Evolutionary conservation across 2,888 invertebrate species (phyloP).

Genomic region (Leucoptera coffeella): DNA sequence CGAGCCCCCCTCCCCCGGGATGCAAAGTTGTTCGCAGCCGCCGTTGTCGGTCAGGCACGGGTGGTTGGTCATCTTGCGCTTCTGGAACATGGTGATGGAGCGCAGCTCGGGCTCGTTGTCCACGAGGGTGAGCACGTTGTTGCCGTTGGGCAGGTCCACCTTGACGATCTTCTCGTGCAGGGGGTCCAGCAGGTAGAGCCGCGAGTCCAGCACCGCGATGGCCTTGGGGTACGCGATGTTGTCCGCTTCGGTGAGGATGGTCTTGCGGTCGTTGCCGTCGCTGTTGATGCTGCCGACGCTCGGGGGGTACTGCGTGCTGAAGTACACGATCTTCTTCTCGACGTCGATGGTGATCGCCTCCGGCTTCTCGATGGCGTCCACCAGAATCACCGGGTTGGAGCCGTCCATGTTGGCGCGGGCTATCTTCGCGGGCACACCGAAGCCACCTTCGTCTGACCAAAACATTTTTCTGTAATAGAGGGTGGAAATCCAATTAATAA

Average conservation of each 20-base stretch:
- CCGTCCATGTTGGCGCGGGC: slow-evolving; percentile 94
- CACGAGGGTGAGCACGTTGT: slow-evolving; percentile 66
- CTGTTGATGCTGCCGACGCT: slow-evolving; percentile 65
- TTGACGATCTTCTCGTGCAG: slow-evolving; percentile 83
- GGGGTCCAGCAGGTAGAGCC: slow-evolving; percentile 84
- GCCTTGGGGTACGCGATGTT: slow-evolving; percentile 75
- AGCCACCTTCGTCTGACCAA: slow-evolving; percentile 95
- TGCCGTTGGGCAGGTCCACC: slow-evolving; percentile 75
- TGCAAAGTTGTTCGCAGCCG: slow-evolving; percentile 90
- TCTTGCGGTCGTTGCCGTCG: slow-evolving; percentile 63
- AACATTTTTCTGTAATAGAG: slow-evolving; percentile 64
- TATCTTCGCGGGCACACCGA: slow-evolving; percentile 82
- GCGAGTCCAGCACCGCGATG: slow-evolving; percentile 73
- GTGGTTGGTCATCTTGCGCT: slow-evolving; percentile 73
- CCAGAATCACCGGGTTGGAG: slow-evolving; percentile 64
- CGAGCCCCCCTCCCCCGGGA: slow-evolving; percentile 73
- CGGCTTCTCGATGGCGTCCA: slow-evolving; percentile 65
- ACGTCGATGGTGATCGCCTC: slow-evolving; percentile 83
- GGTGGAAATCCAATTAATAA: neutral
- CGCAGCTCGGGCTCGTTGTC: slow-evolving; percentile 86
- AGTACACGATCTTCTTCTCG: slow-evolving; percentile 79
- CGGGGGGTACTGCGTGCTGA: slow-evolving; percentile 73
- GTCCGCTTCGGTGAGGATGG: slow-evolving; percentile 62
- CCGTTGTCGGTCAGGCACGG: slow-evolving; percentile 84
- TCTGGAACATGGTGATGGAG: slow-evolving; percentile 82